Conservation (phyloP, 2,888 invertebrate genomes). For the Trissolcus brochymenae region DNA sequence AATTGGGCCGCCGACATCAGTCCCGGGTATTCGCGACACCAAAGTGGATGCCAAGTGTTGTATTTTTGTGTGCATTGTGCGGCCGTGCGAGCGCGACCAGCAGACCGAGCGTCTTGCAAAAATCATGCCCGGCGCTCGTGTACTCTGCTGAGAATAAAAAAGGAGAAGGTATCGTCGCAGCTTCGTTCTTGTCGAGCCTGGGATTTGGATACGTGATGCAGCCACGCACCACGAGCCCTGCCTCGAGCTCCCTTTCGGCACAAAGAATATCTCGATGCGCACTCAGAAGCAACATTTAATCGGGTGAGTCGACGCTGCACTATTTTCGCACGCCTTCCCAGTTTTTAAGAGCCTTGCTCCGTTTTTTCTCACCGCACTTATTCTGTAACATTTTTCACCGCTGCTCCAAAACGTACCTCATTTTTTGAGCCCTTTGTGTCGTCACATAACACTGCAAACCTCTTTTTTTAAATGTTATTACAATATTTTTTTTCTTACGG, state of each 20-base stretch:
- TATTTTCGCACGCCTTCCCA: constrained; percentile 2
- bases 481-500: too few relatives aligned
- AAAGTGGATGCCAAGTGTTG: constrained; percentile 44
- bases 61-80: constrained; percentile 43
- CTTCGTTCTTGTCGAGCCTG: too few relatives aligned
- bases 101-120: constrained; percentile 32
- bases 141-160: not conserved
- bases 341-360: not conserved
- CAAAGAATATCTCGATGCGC: constrained; percentile 44
- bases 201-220: constrained; percentile 30
- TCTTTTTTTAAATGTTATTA: too few relatives aligned
- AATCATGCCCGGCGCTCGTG: constrained; percentile 20
- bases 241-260: constrained; percentile 37
- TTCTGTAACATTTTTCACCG: not conserved
- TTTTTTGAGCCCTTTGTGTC: not conserved
- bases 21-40: constrained; percentile 12
- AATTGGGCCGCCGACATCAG: constrained; percentile 10
- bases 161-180: not conserved
- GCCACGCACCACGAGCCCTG: constrained; percentile 25
- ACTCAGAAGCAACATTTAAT: constrained; percentile 48
- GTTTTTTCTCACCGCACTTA: not conserved
- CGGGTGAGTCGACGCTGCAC: constrained; percentile 25
- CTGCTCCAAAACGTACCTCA: not conserved
- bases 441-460: too few relatives aligned
- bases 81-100: constrained; percentile 32